Percentiles rank a stretch among this genome's conserved stretches.
Evolutionary conservation across 1,140 invertebrate genomes (phyloP).

Genomic region (Adoxophyes honmai): DNA sequence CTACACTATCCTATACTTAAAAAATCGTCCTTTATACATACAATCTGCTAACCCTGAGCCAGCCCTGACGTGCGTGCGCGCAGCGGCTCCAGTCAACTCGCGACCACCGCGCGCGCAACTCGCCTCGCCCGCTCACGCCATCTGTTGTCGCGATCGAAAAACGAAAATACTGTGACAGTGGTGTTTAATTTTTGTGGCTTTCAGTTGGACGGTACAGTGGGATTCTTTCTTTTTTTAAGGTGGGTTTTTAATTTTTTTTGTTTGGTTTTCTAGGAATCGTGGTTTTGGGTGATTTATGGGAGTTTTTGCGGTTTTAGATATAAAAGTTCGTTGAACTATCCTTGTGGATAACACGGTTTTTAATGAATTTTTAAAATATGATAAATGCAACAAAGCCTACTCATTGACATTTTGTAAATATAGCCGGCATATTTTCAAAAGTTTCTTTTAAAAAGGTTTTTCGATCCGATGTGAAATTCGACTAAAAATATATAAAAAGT

Average conservation of each 20-base stretch:
- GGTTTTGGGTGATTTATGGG: neutral
- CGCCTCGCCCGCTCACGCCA: slow-evolving; percentile 20
- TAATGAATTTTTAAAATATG: too few relatives aligned
- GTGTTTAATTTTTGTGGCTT: slow-evolving; percentile 17
- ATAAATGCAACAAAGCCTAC: too few relatives aligned
- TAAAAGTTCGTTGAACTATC: too few relatives aligned
- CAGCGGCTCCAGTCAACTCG: slow-evolving; percentile 23
- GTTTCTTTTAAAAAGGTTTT: too few relatives aligned
- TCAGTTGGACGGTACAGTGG: neutral
- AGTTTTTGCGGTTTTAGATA: neutral
- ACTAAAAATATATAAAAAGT: too few relatives aligned
- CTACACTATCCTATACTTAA: too few relatives aligned
- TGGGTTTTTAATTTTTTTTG: neutral
- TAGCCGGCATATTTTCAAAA: too few relatives aligned
- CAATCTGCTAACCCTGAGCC: neutral
- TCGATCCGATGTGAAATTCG: too few relatives aligned
- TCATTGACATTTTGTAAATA: too few relatives aligned
- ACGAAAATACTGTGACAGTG: slow-evolving; percentile 31
- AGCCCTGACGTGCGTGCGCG: slow-evolving; percentile 24
- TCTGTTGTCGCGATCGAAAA: slow-evolving; percentile 32
- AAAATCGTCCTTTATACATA: too few relatives aligned
- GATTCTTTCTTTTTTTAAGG: slow-evolving; percentile 5
- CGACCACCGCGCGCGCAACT: slow-evolving; percentile 16
- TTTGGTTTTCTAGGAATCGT: neutral
- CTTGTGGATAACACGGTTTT: too few relatives aligned